These are phyloP conservation scores for Aeoliscus strigatus DNA, from an alignment of 2,797 vertebrate genomes.

Conservation along the genomic window DNA sequence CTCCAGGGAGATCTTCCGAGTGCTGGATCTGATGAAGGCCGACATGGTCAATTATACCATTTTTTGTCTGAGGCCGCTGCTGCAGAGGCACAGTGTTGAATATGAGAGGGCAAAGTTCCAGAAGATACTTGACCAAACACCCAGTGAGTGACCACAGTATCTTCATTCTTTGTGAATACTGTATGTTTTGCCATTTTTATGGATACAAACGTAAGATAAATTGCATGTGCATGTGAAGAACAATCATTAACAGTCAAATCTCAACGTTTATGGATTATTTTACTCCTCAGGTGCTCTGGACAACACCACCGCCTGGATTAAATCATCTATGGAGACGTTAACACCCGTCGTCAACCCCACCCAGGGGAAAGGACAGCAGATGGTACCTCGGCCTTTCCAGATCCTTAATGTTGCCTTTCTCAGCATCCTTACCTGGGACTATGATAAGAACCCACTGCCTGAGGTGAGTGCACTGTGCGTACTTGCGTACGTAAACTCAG, in stretches of 20 bases:
- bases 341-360: slow-evolving; percentile 56
- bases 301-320: slow-evolving; percentile 88
- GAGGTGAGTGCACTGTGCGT: slow-evolving; percentile 73
- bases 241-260: no score
- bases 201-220: no score
- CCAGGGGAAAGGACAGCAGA: slow-evolving; percentile 60
- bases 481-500: no score
- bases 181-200: no score
- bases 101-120: slow-evolving; percentile 75
- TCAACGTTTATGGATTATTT: no score
- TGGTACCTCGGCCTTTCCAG: slow-evolving; percentile 78
- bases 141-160: slow-evolving; percentile 57
- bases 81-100: slow-evolving; percentile 65
- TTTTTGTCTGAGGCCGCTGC: slow-evolving; percentile 56
- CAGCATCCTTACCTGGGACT: slow-evolving; percentile 83
- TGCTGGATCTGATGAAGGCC: slow-evolving; percentile 74
- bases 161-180: no score
- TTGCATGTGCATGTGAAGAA: no score
- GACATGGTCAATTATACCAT: slow-evolving; percentile 69
- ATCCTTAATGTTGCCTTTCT: slow-evolving; percentile 85
- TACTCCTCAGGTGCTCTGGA: slow-evolving; percentile 78
- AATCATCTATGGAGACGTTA: slow-evolving; percentile 79
- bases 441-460: slow-evolving; percentile 75
- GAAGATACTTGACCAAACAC: slow-evolving; percentile 68
- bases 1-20: slow-evolving; percentile 74